These are phyloP conservation scores for Hirtodrosophila trivittata DNA, from an alignment of 2,888 invertebrate genomes.

Conservation along the genomic window DNA sequence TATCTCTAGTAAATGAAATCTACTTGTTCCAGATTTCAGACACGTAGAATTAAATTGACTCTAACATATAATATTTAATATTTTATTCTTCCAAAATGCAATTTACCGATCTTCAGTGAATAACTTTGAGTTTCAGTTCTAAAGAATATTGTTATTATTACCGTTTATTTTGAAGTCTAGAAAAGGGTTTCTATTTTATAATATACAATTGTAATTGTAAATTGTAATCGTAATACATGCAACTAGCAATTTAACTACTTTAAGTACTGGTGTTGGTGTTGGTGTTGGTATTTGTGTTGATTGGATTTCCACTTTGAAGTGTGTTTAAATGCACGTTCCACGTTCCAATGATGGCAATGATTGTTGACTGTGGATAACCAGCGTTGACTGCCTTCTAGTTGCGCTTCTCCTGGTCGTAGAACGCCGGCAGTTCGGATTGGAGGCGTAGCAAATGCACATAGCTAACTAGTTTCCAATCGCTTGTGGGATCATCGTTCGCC, in stretches of 20 bases:
- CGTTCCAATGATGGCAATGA: background rate
- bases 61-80: too few species aligned
- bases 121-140: too few species aligned
- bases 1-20: too few species aligned
- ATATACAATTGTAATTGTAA: constrained; percentile 45
- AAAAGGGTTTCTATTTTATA: constrained; percentile 43
- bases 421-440: constrained; percentile 89
- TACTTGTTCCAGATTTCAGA: too few species aligned
- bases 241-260: constrained; percentile 58
- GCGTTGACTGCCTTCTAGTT: constrained; percentile 50
- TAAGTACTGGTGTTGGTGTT: constrained; percentile 41
- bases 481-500: constrained; percentile 73
- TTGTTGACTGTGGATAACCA: background rate
- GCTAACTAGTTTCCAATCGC: constrained; percentile 87
- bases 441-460: constrained; percentile 88
- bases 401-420: constrained; percentile 85
- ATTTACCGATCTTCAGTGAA: too few species aligned
- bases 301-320: background rate
- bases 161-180: constrained; percentile 51
- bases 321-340: constrained; percentile 54
- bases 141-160: constrained; percentile 14
- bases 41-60: too few species aligned
- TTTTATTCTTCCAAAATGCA: too few species aligned
- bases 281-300: background rate
- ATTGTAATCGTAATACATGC: constrained; percentile 60